Percentiles rank a stretch among this genome's conserved stretches.
Conservation (phyloP, 1,140 invertebrate species). For the Psilanteris sp. region DNA sequence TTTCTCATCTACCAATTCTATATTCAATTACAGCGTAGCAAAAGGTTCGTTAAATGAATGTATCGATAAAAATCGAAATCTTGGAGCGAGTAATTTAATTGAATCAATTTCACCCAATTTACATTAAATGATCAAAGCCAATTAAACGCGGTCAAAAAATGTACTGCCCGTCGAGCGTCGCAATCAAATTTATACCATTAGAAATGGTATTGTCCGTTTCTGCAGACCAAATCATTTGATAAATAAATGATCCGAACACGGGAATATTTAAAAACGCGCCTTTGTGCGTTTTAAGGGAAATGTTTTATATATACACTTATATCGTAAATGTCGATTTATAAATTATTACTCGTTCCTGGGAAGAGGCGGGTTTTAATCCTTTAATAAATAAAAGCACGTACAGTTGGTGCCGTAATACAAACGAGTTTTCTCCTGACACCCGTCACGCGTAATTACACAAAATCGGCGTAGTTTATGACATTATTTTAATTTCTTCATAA, state of each 20-base stretch:
- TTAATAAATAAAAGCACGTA: constrained; percentile 44
- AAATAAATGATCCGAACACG: too few species aligned
- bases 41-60: constrained; percentile 34
- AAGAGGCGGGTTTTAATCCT: constrained; percentile 27
- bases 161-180: too few species aligned
- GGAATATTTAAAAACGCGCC: too few species aligned
- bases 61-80: constrained; percentile 40
- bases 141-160: constrained; percentile 11
- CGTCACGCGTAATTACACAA: constrained; percentile 30
- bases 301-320: too few species aligned
- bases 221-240: too few species aligned
- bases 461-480: constrained; percentile 33
- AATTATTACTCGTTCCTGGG: constrained; percentile 8
- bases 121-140: background rate
- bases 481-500: constrained; percentile 46
- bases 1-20: constrained; percentile 56
- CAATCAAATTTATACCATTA: too few species aligned
- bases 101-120: background rate
- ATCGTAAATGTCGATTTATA: constrained; percentile 32
- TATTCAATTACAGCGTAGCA: constrained; percentile 35
- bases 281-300: too few species aligned
- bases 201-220: too few species aligned
- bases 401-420: constrained; percentile 17
- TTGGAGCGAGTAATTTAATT: constrained; percentile 1
- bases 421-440: constrained; percentile 38